Evolutionary conservation across 2,888 invertebrate species (phyloP).

Genomic region (Cyclophora punctaria): DNA sequence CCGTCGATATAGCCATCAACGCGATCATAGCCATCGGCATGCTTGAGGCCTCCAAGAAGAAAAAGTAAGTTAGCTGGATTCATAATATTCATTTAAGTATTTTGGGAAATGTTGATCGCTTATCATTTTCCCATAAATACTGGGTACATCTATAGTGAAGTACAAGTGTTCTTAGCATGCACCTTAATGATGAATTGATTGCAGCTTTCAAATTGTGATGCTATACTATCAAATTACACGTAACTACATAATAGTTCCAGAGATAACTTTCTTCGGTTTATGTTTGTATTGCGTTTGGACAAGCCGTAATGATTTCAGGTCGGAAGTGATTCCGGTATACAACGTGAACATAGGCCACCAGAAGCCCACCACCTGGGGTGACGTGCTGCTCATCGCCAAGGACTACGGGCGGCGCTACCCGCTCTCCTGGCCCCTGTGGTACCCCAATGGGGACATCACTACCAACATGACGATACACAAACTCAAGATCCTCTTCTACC

Average conservation of each 20-base stretch:
- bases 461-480: constrained; percentile 79
- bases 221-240: too few species aligned
- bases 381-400: constrained; percentile 82
- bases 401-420: constrained; percentile 82
- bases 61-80: constrained; percentile 47
- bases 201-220: too few species aligned
- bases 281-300: background rate
- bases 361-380: constrained; percentile 89
- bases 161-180: too few species aligned
- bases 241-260: too few species aligned
- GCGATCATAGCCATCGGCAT: constrained; percentile 83
- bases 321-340: constrained; percentile 83
- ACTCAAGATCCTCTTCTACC: constrained; percentile 80
- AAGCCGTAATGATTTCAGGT: constrained; percentile 52
- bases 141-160: too few species aligned
- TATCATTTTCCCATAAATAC: too few species aligned
- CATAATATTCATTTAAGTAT: too few species aligned
- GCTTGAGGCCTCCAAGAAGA: constrained; percentile 71
- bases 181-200: too few species aligned
- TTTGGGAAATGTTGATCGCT: too few species aligned
- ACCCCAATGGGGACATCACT: constrained; percentile 86
- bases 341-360: constrained; percentile 91
- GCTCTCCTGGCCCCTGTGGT: constrained; percentile 89
- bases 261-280: background rate
- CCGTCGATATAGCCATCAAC: constrained; percentile 88